Conservation (phyloP, 2,888 invertebrate species). For the Notodonta ziczac region DNA sequence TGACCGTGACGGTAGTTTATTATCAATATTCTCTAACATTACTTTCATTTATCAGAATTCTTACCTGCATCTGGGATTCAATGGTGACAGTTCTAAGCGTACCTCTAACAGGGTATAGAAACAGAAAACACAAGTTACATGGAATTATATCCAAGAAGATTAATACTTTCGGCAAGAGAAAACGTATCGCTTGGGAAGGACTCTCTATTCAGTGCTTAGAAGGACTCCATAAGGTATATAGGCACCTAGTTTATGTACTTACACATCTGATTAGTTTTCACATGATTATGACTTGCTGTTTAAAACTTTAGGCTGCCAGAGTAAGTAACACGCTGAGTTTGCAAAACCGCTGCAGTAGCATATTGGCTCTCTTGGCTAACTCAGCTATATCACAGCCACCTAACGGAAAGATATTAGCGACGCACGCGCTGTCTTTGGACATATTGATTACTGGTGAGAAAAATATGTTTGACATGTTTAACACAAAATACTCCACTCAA, state of each 20-base stretch:
- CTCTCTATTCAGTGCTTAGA: slow-evolving; percentile 94
- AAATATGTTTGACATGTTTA: too few relatives aligned
- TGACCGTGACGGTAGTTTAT: too few relatives aligned
- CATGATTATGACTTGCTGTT: background rate
- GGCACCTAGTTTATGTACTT: too few relatives aligned
- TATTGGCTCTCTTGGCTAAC: slow-evolving; percentile 93
- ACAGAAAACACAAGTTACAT: slow-evolving; percentile 69
- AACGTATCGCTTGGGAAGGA: slow-evolving; percentile 86
- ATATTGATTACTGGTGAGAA: slow-evolving; percentile 89
- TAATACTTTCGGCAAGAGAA: slow-evolving; percentile 74
- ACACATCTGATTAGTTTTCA: background rate
- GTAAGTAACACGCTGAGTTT: slow-evolving; percentile 95
- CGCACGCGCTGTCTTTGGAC: slow-evolving; percentile 96
- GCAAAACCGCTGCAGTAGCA: slow-evolving; percentile 95
- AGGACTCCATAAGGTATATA: slow-evolving; percentile 91
- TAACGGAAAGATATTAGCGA: slow-evolving; percentile 91
- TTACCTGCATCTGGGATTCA: slow-evolving; percentile 96
- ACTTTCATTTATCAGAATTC: slow-evolving; percentile 78
- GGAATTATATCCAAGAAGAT: slow-evolving; percentile 85
- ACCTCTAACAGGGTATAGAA: slow-evolving; percentile 85
- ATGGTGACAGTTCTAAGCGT: slow-evolving; percentile 95
- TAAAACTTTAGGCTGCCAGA: slow-evolving; percentile 88
- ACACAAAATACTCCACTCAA: too few relatives aligned
- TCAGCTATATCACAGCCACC: slow-evolving; percentile 94
- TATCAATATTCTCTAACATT: background rate